Evolutionary conservation across 2,113 vertebrate species (phyloP), one percentile per base, ranked within the genome.

Genomic region (Callaeas wilsoni): DNA sequence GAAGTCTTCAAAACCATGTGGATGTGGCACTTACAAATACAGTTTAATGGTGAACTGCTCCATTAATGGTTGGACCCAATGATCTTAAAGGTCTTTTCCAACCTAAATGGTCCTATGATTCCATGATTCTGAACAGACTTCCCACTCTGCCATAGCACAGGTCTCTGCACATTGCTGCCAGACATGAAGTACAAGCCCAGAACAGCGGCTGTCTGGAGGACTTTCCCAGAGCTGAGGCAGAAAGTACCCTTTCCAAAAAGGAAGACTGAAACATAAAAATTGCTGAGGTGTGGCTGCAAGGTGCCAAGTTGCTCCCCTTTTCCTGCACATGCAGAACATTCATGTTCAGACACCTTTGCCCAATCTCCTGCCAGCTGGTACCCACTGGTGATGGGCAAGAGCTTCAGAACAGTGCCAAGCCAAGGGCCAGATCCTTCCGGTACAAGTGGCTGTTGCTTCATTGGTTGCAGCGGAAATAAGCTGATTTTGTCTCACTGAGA

Each of bases 121-220:
- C 30, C 22, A 9, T 10, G 27, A 39, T 64, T 65, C 71, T 47
- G 37, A 44, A 35, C 26, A 10, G 52, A n/a, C 12, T 65, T 84
- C 49, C 50, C 3, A 1, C 62, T 65, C 25, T 84, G 37, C 47
- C 2, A 0, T 29, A 60, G 50, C 47, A 27, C 2, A 4, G 44
- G 20, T 32, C 71, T 70, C 57, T 73, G 60, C 56, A 9, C 33
- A 6, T 46, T 22, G 33, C 29, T 64, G 39, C 30, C 12, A 15
- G 8, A 14, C 25, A 37, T n/a, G 26, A 49, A 35, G 13, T 49
- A 55, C n/a, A 39, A 68, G 17, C 32, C 62, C 14, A 11, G 27
- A 39, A 44, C 37, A 35, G 29, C 41, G 60, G 53, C 49, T 32
- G 22, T 14, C 46, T 84, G 37, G 27, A 56, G 55, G 73, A 49